Evolutionary conservation across 1,140 invertebrate genomes (phyloP).

Genomic region (Melipona quadrifasciata): DNA sequence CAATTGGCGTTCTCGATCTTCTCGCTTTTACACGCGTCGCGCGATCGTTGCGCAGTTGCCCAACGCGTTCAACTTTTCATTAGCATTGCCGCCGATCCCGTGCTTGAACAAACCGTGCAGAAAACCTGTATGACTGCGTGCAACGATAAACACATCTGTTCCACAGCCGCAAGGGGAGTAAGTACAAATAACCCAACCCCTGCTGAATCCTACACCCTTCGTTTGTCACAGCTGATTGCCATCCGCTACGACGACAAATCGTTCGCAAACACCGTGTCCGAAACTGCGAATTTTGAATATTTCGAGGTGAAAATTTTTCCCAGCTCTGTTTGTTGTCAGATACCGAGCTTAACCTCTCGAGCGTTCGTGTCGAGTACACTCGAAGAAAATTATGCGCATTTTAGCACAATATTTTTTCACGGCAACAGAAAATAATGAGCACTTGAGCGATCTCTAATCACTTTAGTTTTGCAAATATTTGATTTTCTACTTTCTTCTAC

Average conservation of each 20-base stretch:
- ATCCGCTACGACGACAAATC: slow-evolving; percentile 27
- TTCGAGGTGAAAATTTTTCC: neutral
- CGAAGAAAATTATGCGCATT: no score
- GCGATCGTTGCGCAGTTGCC: neutral
- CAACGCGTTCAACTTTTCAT: slow-evolving; percentile 1
- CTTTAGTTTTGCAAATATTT: no score
- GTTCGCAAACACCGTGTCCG: neutral
- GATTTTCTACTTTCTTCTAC: no score
- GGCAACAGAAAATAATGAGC: no score
- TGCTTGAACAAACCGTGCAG: slow-evolving; percentile 4
- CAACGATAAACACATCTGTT: slow-evolving; percentile 35
- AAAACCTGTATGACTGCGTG: slow-evolving; percentile 26
- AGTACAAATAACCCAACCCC: slow-evolving; percentile 35
- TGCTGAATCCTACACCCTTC: slow-evolving; percentile 30
- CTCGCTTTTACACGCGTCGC: neutral
- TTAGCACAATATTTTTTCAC: no score
- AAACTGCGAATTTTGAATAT: neutral
- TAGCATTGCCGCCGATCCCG: neutral
- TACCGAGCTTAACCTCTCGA: no score
- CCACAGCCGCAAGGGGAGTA: slow-evolving; percentile 32
- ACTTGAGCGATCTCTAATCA: no score
- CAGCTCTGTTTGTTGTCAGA: neutral
- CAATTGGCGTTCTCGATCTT: neutral
- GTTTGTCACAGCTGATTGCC: slow-evolving; percentile 25
- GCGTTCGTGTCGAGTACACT: no score